A percentile compares a stretch with the other conserved stretches of the same genome.
These are phyloP conservation scores for Pseudococcus viburni DNA, from an alignment of 2,888 invertebrate genomes.

Conservation along the genomic window DNA sequence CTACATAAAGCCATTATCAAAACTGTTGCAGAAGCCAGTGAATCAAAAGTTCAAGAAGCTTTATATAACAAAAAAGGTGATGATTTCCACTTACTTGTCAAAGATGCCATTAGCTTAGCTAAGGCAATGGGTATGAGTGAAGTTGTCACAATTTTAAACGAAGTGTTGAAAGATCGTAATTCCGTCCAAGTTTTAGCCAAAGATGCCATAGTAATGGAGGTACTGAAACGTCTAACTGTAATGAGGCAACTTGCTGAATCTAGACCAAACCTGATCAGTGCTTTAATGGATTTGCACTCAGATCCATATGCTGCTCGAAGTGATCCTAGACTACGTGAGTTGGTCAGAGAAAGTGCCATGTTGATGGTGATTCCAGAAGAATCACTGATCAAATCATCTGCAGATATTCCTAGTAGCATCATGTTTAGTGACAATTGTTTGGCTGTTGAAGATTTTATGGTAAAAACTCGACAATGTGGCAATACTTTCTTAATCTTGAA, in stretches of 20 bases:
- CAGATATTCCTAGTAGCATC: conserved; percentile 80
- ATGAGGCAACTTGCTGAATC: conserved; percentile 81
- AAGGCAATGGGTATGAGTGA: conserved; percentile 79
- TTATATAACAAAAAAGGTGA: conserved; percentile 74
- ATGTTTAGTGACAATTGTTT: conserved; percentile 80
- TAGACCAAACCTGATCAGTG: conserved; percentile 77
- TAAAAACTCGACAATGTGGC: conserved; percentile 67
- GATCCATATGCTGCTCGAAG: conserved; percentile 79
- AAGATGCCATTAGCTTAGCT: conserved; percentile 80
- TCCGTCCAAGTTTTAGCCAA: conserved; percentile 75
- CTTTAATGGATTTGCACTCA: conserved; percentile 77
- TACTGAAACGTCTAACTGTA: conserved; percentile 80
- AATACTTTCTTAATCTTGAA: conserved; percentile 78
- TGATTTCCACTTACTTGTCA: conserved; percentile 73
- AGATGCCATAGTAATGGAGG: conserved; percentile 77
- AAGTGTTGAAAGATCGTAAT: conserved; percentile 75
- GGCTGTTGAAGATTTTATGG: conserved; percentile 83
- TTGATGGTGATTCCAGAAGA: conserved; percentile 80
- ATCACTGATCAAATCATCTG: conserved; percentile 76
- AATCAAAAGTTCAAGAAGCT: conserved; percentile 75
- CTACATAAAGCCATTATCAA: conserved; percentile 80
- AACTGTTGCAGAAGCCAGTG: conserved; percentile 78
- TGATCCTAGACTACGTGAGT: conserved; percentile 80
- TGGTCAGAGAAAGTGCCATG: conserved; percentile 82
- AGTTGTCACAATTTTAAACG: conserved; percentile 75